These are phyloP conservation scores for Castor canadensis DNA, from an alignment of 2,113 vertebrate species.

Conservation along the genomic window DNA sequence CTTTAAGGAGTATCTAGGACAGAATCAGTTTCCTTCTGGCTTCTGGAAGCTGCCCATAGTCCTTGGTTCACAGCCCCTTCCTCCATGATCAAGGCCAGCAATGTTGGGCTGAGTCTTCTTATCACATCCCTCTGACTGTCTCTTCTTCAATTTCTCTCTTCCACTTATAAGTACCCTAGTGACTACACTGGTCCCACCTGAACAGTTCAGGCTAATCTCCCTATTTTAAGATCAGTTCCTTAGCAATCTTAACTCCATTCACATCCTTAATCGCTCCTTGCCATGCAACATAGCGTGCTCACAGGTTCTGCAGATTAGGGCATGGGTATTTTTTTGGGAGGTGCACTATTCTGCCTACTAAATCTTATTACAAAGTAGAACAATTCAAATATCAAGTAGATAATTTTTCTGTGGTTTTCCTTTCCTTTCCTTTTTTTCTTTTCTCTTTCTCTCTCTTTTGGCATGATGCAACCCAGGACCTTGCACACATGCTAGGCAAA, in stretches of 20 bases:
- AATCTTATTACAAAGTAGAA: constrained; percentile 32
- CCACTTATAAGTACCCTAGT: neutral
- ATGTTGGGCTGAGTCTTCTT: neutral
- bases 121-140: neutral
- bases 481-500: no score
- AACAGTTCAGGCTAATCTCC: neutral
- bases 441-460: no score
- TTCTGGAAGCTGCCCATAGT: neutral
- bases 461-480: no score
- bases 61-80: neutral
- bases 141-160: neutral
- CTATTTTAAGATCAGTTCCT: constrained; percentile 35
- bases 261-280: neutral
- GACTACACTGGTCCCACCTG: neutral
- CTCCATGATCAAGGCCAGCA: neutral
- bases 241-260: constrained; percentile 29
- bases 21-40: neutral
- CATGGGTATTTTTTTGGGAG: neutral
- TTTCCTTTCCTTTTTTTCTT: neutral
- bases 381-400: neutral
- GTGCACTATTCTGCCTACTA: neutral
- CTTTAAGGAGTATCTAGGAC: neutral
- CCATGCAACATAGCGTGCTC: neutral
- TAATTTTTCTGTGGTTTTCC: neutral
- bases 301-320: neutral